These are phyloP conservation scores for Drosophila burlai DNA, from an alignment of 1,140 invertebrate genomes.

Conservation along the genomic window DNA sequence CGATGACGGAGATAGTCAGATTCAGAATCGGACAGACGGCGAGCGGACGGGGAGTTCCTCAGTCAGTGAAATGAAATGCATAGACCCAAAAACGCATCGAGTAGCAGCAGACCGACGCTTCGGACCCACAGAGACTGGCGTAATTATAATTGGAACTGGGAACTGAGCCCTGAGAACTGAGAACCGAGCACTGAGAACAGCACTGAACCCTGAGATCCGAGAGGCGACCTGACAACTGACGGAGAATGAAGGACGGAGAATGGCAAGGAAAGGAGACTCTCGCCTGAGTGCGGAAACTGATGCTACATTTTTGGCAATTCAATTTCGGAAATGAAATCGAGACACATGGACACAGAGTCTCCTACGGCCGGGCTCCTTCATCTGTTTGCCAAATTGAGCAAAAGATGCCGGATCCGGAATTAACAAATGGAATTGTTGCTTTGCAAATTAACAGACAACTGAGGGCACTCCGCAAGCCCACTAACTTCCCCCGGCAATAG, in stretches of 20 bases:
- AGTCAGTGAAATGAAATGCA: conserved; percentile 69
- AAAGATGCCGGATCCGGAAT: conserved; percentile 63
- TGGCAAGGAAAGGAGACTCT: not conserved
- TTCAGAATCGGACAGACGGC: conserved; percentile 4
- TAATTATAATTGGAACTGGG: conserved; percentile 66
- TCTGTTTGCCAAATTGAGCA: conserved; percentile 59
- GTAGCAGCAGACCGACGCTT: conserved; percentile 18
- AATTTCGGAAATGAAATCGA: conserved; percentile 64
- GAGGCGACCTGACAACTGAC: conserved; percentile 31
- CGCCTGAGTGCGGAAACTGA: conserved; percentile 25
- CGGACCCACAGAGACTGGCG: conserved; percentile 59
- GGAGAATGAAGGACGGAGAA: conserved; percentile 10
- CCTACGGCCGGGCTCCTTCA: not conserved
- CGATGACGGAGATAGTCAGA: conserved; percentile 42
- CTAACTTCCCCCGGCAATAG: conserved; percentile 22
- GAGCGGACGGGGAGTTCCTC: conserved; percentile 9
- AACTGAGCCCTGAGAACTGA: conserved; percentile 8
- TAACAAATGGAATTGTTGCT: conserved; percentile 76
- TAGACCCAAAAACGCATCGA: conserved; percentile 57
- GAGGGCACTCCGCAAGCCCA: conserved; percentile 24
- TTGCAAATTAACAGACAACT: conserved; percentile 73
- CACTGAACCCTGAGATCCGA: not conserved
- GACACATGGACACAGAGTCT: conserved; percentile 26
- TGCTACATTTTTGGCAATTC: conserved; percentile 64
- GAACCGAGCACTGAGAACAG: not conserved